Percentiles rank a stretch among this genome's conserved stretches.
phyloP scores from a whole-genome alignment of 2,113 vertebrate species.

The Talpa occidentalis region DNA sequence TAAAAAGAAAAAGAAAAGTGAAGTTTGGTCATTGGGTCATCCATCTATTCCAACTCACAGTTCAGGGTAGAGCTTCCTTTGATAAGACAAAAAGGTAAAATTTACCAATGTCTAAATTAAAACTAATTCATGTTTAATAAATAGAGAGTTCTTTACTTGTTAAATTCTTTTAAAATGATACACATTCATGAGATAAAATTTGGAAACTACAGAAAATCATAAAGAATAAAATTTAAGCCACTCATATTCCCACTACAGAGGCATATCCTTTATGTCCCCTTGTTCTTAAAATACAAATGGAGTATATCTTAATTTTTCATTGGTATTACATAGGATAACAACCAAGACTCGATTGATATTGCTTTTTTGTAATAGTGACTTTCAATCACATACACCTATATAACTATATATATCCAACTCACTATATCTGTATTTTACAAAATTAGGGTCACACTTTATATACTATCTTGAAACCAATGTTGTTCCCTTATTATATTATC shows the following conservation, averaged over 20 bases:
- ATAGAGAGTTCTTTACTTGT: background rate
- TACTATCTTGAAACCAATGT: background rate
- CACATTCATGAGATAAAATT: background rate
- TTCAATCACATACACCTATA: background rate
- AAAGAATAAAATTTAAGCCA: conserved; percentile 26
- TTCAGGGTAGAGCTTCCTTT: background rate
- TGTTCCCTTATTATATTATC: background rate
- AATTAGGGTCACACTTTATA: background rate
- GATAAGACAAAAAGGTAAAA: background rate
- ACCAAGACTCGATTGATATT: background rate
- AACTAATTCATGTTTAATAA: background rate
- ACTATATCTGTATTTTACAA: background rate
- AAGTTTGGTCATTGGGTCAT: background rate
- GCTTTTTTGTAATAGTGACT: background rate
- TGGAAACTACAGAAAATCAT: background rate
- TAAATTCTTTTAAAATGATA: conserved; percentile 1
- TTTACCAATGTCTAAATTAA: background rate
- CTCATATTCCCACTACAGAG: background rate
- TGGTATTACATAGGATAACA: background rate
- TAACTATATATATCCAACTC: background rate
- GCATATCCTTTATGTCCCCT: background rate
- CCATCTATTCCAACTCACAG: background rate
- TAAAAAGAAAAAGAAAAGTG: background rate
- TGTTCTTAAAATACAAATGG: background rate
- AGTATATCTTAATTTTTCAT: background rate